A percentile compares a stretch with the other conserved stretches of the same genome.
Evolutionary conservation across 2,113 vertebrate species (phyloP).

Genomic region (Amazona vittata): DNA sequence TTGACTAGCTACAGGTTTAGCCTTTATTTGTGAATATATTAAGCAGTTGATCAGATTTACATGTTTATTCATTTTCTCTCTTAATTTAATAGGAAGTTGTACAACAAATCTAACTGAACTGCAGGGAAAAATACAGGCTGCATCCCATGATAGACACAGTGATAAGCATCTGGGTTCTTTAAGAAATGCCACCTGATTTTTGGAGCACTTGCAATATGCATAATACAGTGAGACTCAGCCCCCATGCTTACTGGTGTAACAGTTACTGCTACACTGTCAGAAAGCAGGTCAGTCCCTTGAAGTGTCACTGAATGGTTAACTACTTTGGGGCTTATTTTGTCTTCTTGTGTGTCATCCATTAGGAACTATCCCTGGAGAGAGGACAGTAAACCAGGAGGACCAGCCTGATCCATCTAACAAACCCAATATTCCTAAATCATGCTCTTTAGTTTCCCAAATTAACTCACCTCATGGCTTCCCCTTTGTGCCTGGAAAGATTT

Average conservation of each 20-base stretch:
- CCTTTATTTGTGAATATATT: background rate
- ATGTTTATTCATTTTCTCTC: slow-evolving; percentile 16
- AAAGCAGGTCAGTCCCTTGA: background rate
- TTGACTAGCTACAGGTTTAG: background rate
- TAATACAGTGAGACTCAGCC: background rate
- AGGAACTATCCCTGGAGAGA: background rate
- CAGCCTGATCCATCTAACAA: slow-evolving; percentile 35
- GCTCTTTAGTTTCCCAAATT: slow-evolving; percentile 45
- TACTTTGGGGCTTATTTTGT: background rate
- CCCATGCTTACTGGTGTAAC: background rate
- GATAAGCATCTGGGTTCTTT: background rate
- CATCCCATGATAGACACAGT: background rate
- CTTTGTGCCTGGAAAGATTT: slow-evolving; percentile 55
- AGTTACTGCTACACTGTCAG: background rate
- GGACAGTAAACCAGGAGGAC: background rate
- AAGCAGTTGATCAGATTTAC: background rate
- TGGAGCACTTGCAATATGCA: background rate
- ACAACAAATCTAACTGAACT: background rate
- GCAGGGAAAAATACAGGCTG: background rate
- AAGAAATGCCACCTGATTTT: background rate
- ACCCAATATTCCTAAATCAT: slow-evolving; percentile 51
- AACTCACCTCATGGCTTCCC: slow-evolving; percentile 33
- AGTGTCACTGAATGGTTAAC: background rate
- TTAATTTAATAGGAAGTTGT: background rate
- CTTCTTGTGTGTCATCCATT: background rate